Evolutionary conservation across 37 sponge, comb jelly and placozoan genomes (phyloP).

Genomic region (Aphrocallistes beatrix): DNA sequence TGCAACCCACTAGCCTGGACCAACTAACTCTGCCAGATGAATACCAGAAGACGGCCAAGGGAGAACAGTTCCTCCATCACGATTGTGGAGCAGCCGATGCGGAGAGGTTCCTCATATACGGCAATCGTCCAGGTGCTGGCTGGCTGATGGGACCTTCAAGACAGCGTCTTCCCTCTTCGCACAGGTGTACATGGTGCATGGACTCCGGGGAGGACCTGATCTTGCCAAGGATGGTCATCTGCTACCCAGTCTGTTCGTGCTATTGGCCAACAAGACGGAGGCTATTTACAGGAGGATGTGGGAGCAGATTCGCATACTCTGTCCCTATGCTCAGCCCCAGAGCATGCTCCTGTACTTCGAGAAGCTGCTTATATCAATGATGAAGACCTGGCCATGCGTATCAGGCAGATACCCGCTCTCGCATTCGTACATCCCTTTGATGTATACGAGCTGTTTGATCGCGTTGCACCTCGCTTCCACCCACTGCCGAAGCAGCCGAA

Average conservation of each 20-base stretch:
- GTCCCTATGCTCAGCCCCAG: background rate
- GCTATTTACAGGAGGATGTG: background rate
- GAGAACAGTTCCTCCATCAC: background rate
- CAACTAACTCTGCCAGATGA: background rate
- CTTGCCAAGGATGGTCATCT: background rate
- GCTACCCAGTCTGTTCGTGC: slow-evolving; percentile 6
- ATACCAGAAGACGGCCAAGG: background rate
- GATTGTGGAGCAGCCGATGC: background rate
- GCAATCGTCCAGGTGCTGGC: background rate
- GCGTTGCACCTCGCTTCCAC: background rate
- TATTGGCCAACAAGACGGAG: slow-evolving; percentile 6
- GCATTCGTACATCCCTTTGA: background rate
- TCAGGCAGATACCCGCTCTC: background rate
- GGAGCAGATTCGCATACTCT: background rate
- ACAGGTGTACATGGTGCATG: background rate
- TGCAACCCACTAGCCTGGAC: background rate
- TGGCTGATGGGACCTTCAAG: background rate
- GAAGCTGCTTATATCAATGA: background rate
- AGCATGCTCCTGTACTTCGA: background rate
- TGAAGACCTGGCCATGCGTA: background rate
- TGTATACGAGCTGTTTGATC: background rate
- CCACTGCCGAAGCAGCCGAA: background rate
- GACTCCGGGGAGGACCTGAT: background rate
- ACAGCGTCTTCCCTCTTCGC: background rate
- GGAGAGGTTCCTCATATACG: background rate